Evolutionary conservation across 1,140 invertebrate species (phyloP), one percentile per base, ranked within the genome.

Genomic region (Zaprionus vittiger): DNA sequence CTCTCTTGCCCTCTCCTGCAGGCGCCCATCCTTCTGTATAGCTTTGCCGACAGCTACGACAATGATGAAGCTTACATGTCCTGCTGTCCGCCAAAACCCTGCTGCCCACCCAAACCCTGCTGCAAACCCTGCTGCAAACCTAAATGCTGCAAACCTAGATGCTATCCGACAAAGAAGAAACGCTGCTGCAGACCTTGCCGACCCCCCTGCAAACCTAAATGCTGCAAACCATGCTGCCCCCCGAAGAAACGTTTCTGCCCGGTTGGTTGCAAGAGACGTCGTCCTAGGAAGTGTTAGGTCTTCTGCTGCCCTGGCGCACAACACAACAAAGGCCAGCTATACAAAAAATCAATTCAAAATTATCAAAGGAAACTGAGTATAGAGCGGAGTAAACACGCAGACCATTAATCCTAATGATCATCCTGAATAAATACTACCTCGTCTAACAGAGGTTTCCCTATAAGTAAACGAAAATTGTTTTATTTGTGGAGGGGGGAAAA

Each of bases 111-210:
- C 20, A 24, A 24, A 22, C 2, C 22, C 2, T 22, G 22, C 22
- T 26, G 24, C 0, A 26, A 26, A 0, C 24, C 24, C 0, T 26
- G 24, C 4, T 26, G 24, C 0, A 4, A 0, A 4, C 24, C 24
- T 0, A 52, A 41, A n/a, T 26, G 24, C 4, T 26, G 24, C 24
- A 26, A 26, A 0, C 24, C 24, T 0, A 26, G 24, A 26, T 26
- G 24, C 24, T 26, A 1, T 26, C 24, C 24, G 0, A 26, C 0
- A 26, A 26, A 26, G 24, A 26, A 26, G 24, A 26, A 26, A 0
- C 2, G 3, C 0, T 26, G 24, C 24, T 47, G 37, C 17, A 24
- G 24, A 11, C 22, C 22, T 1, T 34, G 15, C 1, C 7, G 41
- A 5, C 24, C 24, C 0, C 24, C 24, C 2, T 7, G 14, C 3